Percentiles rank a stretch among this genome's conserved stretches.
Evolutionary conservation across 2,113 vertebrate species (phyloP).

Genomic region (Myiagra hebetior): DNA sequence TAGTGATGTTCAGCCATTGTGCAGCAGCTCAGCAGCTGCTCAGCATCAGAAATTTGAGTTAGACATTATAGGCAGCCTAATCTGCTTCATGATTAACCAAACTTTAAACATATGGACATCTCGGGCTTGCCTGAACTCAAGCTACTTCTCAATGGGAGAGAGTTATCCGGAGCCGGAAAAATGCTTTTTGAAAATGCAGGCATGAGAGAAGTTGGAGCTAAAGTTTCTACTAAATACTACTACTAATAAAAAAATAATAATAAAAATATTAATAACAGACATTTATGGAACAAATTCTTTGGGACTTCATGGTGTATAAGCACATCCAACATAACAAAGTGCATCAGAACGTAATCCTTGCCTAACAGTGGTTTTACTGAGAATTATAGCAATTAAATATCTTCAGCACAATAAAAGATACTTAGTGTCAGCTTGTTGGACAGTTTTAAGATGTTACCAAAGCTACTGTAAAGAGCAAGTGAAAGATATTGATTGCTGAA

Average conservation of each 20-base stretch:
- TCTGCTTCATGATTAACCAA: background rate
- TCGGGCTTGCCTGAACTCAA: background rate
- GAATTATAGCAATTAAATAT: background rate
- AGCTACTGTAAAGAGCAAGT: background rate
- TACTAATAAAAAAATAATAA: no score
- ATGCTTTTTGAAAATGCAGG: background rate
- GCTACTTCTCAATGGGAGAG: background rate
- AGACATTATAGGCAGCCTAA: background rate
- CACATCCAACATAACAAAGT: background rate
- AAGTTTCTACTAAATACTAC: background rate
- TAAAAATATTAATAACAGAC: background rate
- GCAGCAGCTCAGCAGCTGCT: constrained; percentile 5
- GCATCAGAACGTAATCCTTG: background rate
- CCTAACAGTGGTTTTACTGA: background rate
- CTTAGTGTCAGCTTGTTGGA: background rate
- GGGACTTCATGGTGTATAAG: background rate
- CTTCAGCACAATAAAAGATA: background rate
- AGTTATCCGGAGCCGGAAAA: background rate
- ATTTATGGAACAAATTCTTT: background rate
- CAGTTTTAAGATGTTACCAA: background rate
- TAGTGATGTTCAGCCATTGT: background rate
- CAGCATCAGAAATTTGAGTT: background rate
- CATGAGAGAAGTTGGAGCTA: background rate
- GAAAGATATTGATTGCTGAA: background rate
- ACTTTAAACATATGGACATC: background rate